Percentiles rank a stretch among this genome's conserved stretches.
phyloP scores from a whole-genome alignment of 2,888 invertebrate genomes.

The Drosophila meridiana region DNA sequence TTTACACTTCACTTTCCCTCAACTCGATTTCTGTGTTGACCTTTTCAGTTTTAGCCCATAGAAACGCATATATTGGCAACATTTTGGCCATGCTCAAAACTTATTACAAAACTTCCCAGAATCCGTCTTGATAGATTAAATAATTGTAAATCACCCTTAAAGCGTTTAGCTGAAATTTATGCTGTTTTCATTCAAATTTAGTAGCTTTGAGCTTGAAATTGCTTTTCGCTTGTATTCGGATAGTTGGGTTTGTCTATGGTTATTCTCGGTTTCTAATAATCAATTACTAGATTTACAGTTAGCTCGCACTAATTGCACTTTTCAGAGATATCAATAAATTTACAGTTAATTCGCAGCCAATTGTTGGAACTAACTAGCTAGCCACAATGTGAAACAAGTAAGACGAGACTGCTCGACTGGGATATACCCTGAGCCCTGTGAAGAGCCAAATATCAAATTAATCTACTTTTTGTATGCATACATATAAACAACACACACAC shows the following conservation, averaged over 20 bases:
- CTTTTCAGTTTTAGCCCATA: slow-evolving; percentile 4
- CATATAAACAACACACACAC: too few species aligned
- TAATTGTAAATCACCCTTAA: slow-evolving; percentile 1
- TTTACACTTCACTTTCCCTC: slow-evolving; percentile 15
- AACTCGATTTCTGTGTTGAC: slow-evolving; percentile 26
- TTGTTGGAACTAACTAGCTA: neutral
- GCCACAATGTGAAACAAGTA: neutral
- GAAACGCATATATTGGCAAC: slow-evolving; percentile 7
- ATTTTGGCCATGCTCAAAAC: slow-evolving; percentile 4
- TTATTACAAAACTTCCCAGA: slow-evolving; percentile 15
- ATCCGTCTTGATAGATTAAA: slow-evolving; percentile 3
- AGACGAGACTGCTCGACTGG: too few species aligned
- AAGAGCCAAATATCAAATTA: too few species aligned
- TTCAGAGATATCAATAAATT: neutral
- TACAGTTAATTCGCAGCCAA: neutral
- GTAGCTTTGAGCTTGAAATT: neutral
- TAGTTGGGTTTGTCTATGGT: too few species aligned
- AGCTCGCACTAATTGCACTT: neutral
- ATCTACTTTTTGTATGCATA: too few species aligned
- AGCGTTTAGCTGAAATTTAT: slow-evolving; percentile 1
- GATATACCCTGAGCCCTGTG: too few species aligned
- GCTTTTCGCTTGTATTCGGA: neutral
- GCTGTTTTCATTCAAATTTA: slow-evolving; percentile 1
- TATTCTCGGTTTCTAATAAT: neutral
- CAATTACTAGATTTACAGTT: neutral